Conservation (phyloP, 2,888 invertebrate species). For the Magallana nippona region DNA sequence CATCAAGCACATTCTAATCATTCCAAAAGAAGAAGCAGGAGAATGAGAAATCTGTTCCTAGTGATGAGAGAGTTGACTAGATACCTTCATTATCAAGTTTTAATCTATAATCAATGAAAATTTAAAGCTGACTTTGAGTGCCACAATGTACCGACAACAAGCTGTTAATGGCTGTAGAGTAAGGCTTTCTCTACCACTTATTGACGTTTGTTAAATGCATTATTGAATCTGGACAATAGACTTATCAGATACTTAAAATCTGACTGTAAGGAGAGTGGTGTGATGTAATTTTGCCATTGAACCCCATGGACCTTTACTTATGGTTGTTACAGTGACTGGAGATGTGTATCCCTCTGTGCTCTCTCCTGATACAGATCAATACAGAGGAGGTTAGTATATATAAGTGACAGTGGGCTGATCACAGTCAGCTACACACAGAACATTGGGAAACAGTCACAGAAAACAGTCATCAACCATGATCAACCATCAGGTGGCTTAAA, state of each 20-base stretch:
- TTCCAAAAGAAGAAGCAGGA: neutral
- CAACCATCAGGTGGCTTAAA: too few relatives aligned
- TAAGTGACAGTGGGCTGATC: neutral
- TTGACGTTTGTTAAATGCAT: neutral
- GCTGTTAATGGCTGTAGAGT: neutral
- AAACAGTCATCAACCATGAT: too few relatives aligned
- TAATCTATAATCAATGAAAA: conserved; percentile 19
- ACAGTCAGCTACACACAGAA: too few relatives aligned
- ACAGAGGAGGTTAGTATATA: neutral
- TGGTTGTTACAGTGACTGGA: neutral
- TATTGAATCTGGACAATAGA: neutral
- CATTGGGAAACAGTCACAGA: too few relatives aligned
- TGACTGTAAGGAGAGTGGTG: neutral
- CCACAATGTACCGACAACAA: neutral
- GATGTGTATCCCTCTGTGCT: neutral
- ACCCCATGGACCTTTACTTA: neutral
- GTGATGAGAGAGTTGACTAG: neutral
- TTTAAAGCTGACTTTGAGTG: conserved; percentile 3
- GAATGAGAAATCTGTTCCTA: neutral
- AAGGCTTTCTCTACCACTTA: neutral
- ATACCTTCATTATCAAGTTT: conserved; percentile 19
- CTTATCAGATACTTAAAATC: neutral
- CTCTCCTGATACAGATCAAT: conserved; percentile 20
- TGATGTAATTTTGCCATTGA: neutral
- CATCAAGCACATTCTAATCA: neutral